A percentile compares a stretch with the other conserved stretches of the same genome.
phyloP scores from a whole-genome alignment of 2,113 vertebrate genomes.

The Clarias gariepinus region DNA sequence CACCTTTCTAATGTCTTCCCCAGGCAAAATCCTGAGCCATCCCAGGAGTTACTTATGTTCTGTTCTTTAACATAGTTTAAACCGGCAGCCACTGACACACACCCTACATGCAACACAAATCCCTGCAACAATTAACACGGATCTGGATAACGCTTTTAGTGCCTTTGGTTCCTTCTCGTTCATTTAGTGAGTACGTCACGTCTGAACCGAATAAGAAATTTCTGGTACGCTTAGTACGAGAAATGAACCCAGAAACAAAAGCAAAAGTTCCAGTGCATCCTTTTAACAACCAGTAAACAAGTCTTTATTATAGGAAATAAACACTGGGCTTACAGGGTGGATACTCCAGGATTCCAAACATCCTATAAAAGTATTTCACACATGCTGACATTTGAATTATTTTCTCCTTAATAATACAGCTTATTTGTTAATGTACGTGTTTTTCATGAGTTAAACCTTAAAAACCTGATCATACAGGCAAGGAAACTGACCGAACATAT shows the following conservation, averaged over 20 bases:
- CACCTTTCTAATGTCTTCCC: neutral
- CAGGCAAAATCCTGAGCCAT: neutral
- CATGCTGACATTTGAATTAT: neutral
- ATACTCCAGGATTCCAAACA: neutral
- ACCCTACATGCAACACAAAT: neutral
- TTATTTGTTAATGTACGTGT: neutral
- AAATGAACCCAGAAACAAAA: constrained; percentile 17
- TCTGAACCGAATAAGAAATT: neutral
- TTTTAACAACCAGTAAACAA: constrained; percentile 32
- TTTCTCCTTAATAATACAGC: neutral
- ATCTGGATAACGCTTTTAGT: neutral
- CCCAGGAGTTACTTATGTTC: neutral
- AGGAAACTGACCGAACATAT: neutral
- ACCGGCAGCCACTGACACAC: neutral
- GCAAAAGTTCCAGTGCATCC: neutral
- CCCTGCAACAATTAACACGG: neutral
- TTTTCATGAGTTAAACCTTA: neutral
- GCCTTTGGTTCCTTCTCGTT: neutral
- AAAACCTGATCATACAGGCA: neutral
- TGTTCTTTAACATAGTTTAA: neutral
- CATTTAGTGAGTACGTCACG: neutral
- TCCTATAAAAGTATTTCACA: neutral
- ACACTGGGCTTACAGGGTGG: constrained; percentile 2
- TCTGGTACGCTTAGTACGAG: neutral
- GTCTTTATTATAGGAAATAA: constrained; percentile 26